A percentile compares a stretch with the other conserved stretches of the same genome.
Conservation (phyloP, 2,888 invertebrate species). For the Teleogryllus oceanicus region DNA sequence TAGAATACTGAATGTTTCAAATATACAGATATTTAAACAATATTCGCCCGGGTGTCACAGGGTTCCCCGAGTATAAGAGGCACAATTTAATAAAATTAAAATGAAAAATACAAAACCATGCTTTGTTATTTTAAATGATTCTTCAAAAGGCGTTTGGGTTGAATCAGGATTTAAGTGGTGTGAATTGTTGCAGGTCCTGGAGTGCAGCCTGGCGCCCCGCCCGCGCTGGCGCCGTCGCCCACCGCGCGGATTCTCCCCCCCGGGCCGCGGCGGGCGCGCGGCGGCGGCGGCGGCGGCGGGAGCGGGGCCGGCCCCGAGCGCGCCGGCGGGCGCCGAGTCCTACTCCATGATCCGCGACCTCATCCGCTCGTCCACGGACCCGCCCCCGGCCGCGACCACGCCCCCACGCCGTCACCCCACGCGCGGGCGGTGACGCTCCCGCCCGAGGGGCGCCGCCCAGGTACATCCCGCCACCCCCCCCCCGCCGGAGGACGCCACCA, state of each 20-base stretch:
- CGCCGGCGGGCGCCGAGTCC: constrained; percentile 2
- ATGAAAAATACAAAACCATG: too few relatives aligned
- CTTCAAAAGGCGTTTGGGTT: too few relatives aligned
- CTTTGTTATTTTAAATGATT: too few relatives aligned
- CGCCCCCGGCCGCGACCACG: not conserved
- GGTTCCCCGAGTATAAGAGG: not conserved
- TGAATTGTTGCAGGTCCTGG: not conserved
- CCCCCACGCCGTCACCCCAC: not conserved
- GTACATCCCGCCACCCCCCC: not conserved
- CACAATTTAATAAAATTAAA: not conserved
- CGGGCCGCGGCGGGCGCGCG: not conserved
- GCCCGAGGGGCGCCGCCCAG: not conserved
- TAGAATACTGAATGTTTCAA: too few relatives aligned
- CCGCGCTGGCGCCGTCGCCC: not conserved
- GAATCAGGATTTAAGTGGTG: too few relatives aligned
- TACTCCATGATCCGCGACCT: not conserved
- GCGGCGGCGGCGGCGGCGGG: not conserved
- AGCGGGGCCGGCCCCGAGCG: not conserved
- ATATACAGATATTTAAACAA: too few relatives aligned
- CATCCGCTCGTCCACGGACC: not conserved
- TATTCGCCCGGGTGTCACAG: too few relatives aligned
- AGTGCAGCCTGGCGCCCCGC: not conserved
- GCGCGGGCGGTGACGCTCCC: not conserved
- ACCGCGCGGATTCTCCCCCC: constrained; percentile 33
- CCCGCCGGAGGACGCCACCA: not conserved